These are phyloP conservation scores for Latheticus oryzae DNA, from an alignment of 2,888 invertebrate genomes.

Conservation along the genomic window DNA sequence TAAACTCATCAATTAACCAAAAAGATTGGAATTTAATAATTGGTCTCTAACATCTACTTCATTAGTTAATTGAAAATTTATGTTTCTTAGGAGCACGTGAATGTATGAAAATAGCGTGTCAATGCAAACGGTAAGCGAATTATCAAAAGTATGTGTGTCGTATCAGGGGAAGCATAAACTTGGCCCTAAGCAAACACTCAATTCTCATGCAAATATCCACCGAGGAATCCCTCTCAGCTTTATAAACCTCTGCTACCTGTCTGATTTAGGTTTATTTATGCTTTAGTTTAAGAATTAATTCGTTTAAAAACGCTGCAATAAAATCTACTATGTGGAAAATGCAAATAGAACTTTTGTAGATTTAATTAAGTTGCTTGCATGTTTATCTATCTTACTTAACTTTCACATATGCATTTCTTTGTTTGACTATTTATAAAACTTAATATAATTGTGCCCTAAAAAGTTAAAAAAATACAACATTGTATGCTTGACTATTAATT, in stretches of 20 bases:
- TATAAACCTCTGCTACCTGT: slow-evolving; percentile 37
- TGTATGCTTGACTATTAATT: too few species aligned
- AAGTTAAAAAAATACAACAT: too few species aligned
- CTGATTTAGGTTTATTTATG: slow-evolving; percentile 34
- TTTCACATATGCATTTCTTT: too few species aligned
- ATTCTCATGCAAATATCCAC: slow-evolving; percentile 43
- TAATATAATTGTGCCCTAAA: too few species aligned
- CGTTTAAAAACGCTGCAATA: slow-evolving; percentile 28
- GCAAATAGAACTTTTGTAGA: slow-evolving; percentile 11
- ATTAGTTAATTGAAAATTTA: slow-evolving; percentile 50
- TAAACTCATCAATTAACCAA: slow-evolving; percentile 48
- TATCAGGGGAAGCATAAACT: slow-evolving; percentile 42
- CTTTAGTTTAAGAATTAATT: slow-evolving; percentile 33
- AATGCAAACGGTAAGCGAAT: slow-evolving; percentile 50
- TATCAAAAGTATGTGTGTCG: slow-evolving; percentile 47
- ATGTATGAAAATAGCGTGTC: slow-evolving; percentile 50
- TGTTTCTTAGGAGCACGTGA: slow-evolving; percentile 39
- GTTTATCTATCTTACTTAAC: slow-evolving; percentile 1
- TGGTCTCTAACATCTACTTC: slow-evolving; percentile 35
- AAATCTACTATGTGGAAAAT: slow-evolving; percentile 26
- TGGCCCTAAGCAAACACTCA: slow-evolving; percentile 43
- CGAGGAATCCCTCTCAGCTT: slow-evolving; percentile 30
- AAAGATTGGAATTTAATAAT: slow-evolving; percentile 27
- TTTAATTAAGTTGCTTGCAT: slow-evolving; percentile 28
- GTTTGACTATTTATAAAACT: too few species aligned